Evolutionary conservation across 2,113 vertebrate genomes (phyloP), one percentile per base, ranked within the genome.

Genomic region (Melanerpes aurifrons): DNA sequence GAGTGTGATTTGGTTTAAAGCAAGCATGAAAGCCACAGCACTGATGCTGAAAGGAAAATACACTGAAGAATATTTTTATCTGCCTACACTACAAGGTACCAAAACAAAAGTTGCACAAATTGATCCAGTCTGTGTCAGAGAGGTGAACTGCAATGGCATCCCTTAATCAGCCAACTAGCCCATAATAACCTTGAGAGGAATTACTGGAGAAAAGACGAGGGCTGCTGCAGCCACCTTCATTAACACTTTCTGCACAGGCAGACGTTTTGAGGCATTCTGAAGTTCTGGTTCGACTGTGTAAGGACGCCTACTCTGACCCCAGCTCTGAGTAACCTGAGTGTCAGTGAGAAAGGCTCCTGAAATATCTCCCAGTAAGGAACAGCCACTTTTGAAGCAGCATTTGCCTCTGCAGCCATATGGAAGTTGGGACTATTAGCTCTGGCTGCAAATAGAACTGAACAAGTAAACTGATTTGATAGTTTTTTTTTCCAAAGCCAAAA

Each of bases 391-490:
- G 32, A 80, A 70, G 43, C 43, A 81, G 21, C 5, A 0, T 56
- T 81, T 90, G 45, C 57, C 43, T 67, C 57, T 87, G 75, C 59
- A 94, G 68, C 61, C 58, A 61, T 82, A 77, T 68, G 43, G 82
- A 93, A 67, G 48, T 82, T 32, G 37, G 35, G 61, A 14, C 64
- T 82, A 43, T 68, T 92, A 63, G 82, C 54, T 84, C 25, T 28
- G 12, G 3, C 66, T 66, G 68, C 43, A 93, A 87, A 73, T 54
- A 86, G 61, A 76, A 76, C 43, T 54, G 47, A 71, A 50, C 22
- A 74, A 83, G 86, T 93, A 88, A 86, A 96, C 71, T 81, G 69
- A 81, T 28, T 86, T 29, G 15, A 21, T 94, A 87, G 47, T n/a
- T 87, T 77, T 80, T 77, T 80, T 77, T 87, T 67, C 84, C 84